Evolutionary conservation across 2,113 vertebrate genomes (phyloP).

Genomic region (Nettapus auritus): DNA sequence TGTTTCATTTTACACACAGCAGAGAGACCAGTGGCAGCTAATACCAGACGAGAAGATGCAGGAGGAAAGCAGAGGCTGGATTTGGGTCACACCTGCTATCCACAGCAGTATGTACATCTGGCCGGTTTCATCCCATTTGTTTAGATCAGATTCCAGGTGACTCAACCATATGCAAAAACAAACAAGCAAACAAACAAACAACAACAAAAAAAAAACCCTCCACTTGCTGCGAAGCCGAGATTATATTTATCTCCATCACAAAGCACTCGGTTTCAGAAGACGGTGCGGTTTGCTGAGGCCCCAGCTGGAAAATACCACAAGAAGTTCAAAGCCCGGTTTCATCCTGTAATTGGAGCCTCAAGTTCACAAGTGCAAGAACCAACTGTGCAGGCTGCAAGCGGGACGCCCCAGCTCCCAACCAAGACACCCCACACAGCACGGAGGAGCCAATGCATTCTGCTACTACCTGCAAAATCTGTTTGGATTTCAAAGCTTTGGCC

Average conservation of each 20-base stretch:
- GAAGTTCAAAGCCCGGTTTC: slow-evolving; percentile 54
- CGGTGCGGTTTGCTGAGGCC: neutral
- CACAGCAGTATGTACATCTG: neutral
- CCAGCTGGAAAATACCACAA: slow-evolving; percentile 62
- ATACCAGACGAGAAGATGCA: neutral
- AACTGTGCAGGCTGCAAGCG: neutral
- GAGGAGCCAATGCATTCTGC: accelerated
- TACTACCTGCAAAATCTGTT: neutral
- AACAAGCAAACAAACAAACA: no score
- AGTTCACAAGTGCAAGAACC: slow-evolving; percentile 59
- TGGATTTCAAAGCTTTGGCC: neutral
- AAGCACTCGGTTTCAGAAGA: neutral
- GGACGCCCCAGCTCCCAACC: neutral
- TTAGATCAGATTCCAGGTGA: neutral
- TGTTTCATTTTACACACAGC: neutral
- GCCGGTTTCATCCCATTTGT: neutral
- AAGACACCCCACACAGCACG: accelerated
- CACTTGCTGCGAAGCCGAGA: neutral
- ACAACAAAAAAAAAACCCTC: neutral
- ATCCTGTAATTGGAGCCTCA: slow-evolving; percentile 46
- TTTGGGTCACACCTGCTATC: neutral
- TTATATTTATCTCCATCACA: neutral
- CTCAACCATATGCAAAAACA: neutral
- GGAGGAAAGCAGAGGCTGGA: neutral
- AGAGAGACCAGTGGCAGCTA: neutral